A percentile compares a stretch with the other conserved stretches of the same genome.
Evolutionary conservation across 2,113 vertebrate species (phyloP).

Genomic region (Hiodon tergisus): DNA sequence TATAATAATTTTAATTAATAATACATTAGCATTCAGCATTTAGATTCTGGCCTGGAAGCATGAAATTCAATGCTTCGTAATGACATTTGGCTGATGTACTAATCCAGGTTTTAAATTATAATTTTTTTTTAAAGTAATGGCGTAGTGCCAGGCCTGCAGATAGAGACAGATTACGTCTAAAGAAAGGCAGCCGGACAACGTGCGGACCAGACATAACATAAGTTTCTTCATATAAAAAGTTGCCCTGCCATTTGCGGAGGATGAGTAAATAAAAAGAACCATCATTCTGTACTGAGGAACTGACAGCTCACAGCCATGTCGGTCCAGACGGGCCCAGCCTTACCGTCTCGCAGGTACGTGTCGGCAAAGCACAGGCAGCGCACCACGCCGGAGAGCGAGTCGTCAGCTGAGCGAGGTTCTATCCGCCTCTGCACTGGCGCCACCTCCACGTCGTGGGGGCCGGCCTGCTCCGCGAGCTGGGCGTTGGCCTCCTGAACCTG

Average conservation of each 20-base stretch:
- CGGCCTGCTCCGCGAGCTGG: slow-evolving; percentile 79
- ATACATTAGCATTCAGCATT: no score
- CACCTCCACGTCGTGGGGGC: slow-evolving; percentile 70
- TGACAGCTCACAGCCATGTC: background rate
- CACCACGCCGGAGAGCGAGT: slow-evolving; percentile 89
- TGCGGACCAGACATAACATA: no score
- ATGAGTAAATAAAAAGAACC: background rate
- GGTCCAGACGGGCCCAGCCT: slow-evolving; percentile 5
- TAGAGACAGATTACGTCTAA: no score
- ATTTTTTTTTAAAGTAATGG: no score
- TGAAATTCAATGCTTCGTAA: no score
- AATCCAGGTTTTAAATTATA: no score
- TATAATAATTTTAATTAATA: slow-evolving; percentile 2
- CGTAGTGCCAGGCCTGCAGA: no score
- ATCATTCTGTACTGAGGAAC: background rate
- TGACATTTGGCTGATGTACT: no score
- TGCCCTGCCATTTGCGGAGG: no score
- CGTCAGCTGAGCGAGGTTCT: slow-evolving; percentile 88
- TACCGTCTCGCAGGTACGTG: slow-evolving; percentile 90
- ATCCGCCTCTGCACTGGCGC: slow-evolving; percentile 89
- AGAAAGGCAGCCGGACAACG: no score
- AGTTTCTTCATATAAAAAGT: no score
- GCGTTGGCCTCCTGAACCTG: slow-evolving; percentile 92
- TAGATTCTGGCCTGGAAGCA: no score
- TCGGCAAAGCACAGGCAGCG: slow-evolving; percentile 93